phyloP scores from a whole-genome alignment of 2,113 vertebrate species.

The Apistogramma diplotaenia region DNA sequence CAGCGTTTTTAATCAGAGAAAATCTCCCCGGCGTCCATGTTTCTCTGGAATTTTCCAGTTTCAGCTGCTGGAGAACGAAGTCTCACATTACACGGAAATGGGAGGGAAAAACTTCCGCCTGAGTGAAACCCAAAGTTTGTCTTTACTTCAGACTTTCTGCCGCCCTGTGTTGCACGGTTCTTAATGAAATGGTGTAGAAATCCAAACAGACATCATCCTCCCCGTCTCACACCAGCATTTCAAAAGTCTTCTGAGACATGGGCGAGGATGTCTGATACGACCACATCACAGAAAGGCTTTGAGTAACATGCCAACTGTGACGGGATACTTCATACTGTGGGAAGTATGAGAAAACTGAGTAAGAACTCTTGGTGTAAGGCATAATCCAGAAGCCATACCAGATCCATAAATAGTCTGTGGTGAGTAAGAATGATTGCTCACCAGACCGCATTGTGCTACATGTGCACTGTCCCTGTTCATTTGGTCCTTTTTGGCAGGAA shows the following conservation, averaged over 20 bases:
- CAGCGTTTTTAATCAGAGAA: background rate
- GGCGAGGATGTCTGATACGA: background rate
- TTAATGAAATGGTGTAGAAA: background rate
- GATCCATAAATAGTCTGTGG: conserved; percentile 35
- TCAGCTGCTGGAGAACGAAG: background rate
- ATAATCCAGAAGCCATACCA: conserved; percentile 38
- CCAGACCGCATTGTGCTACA: background rate
- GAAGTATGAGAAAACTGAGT: conserved; percentile 26
- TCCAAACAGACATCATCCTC: background rate
- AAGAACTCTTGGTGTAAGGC: conserved; percentile 15
- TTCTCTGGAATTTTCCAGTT: background rate
- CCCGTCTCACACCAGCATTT: conserved; percentile 4
- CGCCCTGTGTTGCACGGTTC: background rate
- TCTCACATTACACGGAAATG: background rate
- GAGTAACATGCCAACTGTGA: background rate
- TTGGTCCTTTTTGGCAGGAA: conserved; percentile 26
- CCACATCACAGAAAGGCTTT: background rate
- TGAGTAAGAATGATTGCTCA: background rate
- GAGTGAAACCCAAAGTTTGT: background rate
- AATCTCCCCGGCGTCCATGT: background rate
- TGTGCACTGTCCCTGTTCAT: background rate
- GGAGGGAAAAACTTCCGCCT: background rate
- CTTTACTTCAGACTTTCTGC: background rate
- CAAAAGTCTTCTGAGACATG: background rate
- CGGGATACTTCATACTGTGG: conserved; percentile 28